Percentiles rank a stretch among this genome's conserved stretches.
Evolutionary conservation across 1,140 invertebrate genomes (phyloP).

Genomic region (Drosophila pseudoananassae): DNA sequence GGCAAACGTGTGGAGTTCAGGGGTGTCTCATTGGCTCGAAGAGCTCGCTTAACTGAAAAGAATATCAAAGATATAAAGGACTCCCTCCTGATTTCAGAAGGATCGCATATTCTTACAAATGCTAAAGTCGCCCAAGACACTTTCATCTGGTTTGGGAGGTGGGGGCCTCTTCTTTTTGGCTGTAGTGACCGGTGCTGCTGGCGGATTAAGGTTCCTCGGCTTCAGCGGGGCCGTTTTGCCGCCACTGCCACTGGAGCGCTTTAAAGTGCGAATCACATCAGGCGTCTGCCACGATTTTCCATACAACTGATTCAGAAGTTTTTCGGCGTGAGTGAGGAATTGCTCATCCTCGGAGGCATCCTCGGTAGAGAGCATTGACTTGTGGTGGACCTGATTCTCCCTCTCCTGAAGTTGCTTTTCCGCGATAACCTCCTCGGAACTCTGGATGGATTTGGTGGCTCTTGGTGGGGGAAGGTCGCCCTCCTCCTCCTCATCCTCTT

Average conservation of each 20-base stretch:
- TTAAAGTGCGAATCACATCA: conserved; percentile 68
- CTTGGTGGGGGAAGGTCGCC: background rate
- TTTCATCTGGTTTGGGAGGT: conserved; percentile 42
- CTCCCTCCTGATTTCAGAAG: background rate
- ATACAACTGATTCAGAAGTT: conserved; percentile 85
- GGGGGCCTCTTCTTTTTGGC: conserved; percentile 9
- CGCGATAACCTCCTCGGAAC: conserved; percentile 8
- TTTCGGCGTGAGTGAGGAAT: conserved; percentile 76
- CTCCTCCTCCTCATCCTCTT: background rate
- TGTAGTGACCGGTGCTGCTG: conserved; percentile 10
- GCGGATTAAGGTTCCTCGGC: conserved; percentile 19
- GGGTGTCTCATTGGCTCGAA: conserved; percentile 48
- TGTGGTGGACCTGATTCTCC: conserved; percentile 1
- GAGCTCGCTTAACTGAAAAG: conserved; percentile 51
- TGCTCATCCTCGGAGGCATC: conserved; percentile 57
- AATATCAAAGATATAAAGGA: background rate
- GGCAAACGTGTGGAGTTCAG: conserved; percentile 69
- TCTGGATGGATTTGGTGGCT: background rate
- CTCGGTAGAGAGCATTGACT: conserved; percentile 6
- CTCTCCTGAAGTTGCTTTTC: background rate
- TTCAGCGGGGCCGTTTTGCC: conserved; percentile 28
- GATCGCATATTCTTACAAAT: conserved; percentile 52
- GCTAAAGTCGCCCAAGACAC: conserved; percentile 67
- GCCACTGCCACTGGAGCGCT: conserved; percentile 56
- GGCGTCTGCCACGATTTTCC: conserved; percentile 85